Evolutionary conservation across 1,140 invertebrate genomes (phyloP).

Genomic region (Drosophila rufa): DNA sequence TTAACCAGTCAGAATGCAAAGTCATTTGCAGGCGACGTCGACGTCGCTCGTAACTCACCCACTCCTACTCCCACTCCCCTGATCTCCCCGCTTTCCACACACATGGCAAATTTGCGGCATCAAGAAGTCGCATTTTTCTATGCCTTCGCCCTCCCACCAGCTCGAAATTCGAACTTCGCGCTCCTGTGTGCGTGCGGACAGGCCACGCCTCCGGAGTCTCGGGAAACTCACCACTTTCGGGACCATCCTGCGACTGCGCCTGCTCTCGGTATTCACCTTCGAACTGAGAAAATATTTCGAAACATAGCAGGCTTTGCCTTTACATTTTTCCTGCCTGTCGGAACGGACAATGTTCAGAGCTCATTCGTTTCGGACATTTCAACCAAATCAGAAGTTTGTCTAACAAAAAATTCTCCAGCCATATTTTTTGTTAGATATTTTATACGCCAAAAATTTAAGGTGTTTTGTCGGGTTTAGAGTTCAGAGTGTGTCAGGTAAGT

Average conservation of each 20-base stretch:
- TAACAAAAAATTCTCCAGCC: not conserved
- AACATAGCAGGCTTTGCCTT: conserved; percentile 39
- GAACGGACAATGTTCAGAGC: not conserved
- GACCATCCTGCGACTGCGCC: conserved; percentile 29
- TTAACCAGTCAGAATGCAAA: conserved; percentile 85
- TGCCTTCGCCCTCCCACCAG: conserved; percentile 27
- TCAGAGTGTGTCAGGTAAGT: conserved; percentile 2
- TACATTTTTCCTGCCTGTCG: conserved; percentile 1
- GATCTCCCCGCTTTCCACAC: conserved; percentile 13
- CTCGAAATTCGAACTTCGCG: not conserved
- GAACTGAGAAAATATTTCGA: conserved; percentile 26
- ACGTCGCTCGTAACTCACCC: conserved; percentile 35
- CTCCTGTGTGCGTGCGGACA: conserved; percentile 4
- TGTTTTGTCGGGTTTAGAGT: conserved; percentile 23
- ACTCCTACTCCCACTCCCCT: not conserved
- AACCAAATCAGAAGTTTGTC: conserved; percentile 34
- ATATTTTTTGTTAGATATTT: conserved; percentile 22
- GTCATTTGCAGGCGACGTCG: conserved; percentile 68
- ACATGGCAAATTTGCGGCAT: conserved; percentile 83
- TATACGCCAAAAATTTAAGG: conserved; percentile 12
- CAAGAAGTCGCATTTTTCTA: conserved; percentile 85
- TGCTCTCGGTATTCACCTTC: conserved; percentile 28
- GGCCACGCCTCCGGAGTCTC: conserved; percentile 57
- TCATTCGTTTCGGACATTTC: conserved; percentile 48
- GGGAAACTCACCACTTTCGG: conserved; percentile 71